Evolutionary conservation across 2,888 invertebrate species (phyloP).

Genomic region (Diaprepes abbreviatus): DNA sequence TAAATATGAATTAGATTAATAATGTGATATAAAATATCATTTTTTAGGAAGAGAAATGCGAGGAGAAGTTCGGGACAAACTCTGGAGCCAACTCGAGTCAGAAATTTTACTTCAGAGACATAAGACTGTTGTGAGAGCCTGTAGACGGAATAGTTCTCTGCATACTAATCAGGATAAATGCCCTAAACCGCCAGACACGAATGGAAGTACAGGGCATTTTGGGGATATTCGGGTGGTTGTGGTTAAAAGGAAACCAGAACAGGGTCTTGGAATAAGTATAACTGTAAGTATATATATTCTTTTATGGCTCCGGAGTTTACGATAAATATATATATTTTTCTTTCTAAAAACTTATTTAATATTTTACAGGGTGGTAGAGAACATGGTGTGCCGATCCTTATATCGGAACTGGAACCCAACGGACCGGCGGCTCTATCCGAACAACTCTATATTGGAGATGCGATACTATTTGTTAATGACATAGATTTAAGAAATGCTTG

Average conservation of each 20-base stretch:
- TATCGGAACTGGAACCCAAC: conserved; percentile 84
- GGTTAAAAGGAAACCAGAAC: conserved; percentile 79
- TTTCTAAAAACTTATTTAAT: too few species aligned
- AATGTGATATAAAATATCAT: too few species aligned
- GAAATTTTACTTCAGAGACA: conserved; percentile 89
- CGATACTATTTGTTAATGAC: conserved; percentile 85
- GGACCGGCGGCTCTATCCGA: conserved; percentile 84
- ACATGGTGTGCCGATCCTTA: conserved; percentile 88
- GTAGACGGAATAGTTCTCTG: conserved; percentile 70
- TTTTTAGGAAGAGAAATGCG: conserved; percentile 78
- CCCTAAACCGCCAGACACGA: conserved; percentile 57
- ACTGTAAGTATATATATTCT: conserved; percentile 80
- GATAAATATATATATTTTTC: too few species aligned
- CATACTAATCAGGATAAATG: conserved; percentile 59
- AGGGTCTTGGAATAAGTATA: conserved; percentile 88
- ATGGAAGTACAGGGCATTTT: conserved; percentile 64
- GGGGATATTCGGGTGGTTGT: conserved; percentile 75
- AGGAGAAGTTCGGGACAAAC: conserved; percentile 82
- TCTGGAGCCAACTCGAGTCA: conserved; percentile 87
- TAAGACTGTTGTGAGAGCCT: conserved; percentile 82
- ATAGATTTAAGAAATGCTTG: conserved; percentile 82
- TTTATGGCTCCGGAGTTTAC: too few species aligned
- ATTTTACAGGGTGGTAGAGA: conserved; percentile 84
- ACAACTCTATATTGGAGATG: conserved; percentile 85
- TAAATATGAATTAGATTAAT: too few species aligned